These are phyloP conservation scores for Aphidius ervi DNA, from an alignment of 1,140 invertebrate species.

Conservation along the genomic window DNA sequence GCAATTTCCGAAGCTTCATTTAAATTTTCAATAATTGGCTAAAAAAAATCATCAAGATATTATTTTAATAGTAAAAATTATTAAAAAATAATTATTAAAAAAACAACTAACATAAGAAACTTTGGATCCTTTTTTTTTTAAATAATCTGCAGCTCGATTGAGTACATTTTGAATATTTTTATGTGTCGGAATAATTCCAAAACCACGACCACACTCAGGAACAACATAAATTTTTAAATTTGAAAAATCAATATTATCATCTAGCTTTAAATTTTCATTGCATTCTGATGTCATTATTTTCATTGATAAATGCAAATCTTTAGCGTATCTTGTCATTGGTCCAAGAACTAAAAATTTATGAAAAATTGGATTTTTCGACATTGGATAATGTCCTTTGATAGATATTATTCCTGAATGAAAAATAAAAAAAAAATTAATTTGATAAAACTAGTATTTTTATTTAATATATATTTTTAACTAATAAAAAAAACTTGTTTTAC, in stretches of 20 bases:
- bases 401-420: slow-evolving; percentile 52
- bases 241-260: slow-evolving; percentile 56
- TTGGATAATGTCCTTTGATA: slow-evolving; percentile 57
- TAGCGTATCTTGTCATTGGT: slow-evolving; percentile 73
- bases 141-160: slow-evolving; percentile 46
- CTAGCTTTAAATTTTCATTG: slow-evolving; percentile 46
- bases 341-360: slow-evolving; percentile 60
- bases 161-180: slow-evolving; percentile 52
- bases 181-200: slow-evolving; percentile 50
- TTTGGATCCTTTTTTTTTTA: slow-evolving; percentile 40
- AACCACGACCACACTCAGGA: slow-evolving; percentile 56
- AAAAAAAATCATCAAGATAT: slow-evolving; percentile 17
- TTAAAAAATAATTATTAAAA: background rate
- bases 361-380: slow-evolving; percentile 49
- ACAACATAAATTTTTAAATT: slow-evolving; percentile 64
- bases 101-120: slow-evolving; percentile 37
- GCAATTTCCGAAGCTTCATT: slow-evolving; percentile 9
- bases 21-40: slow-evolving; percentile 16
- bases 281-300: slow-evolving; percentile 54
- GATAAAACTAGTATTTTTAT: background rate
- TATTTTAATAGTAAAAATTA: background rate
- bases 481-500: slow-evolving; percentile 39
- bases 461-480: background rate
- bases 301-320: slow-evolving; percentile 67
- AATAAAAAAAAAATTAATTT: background rate